Conservation (phyloP, 2,888 invertebrate species). For the Chironomus tentans region DNA sequence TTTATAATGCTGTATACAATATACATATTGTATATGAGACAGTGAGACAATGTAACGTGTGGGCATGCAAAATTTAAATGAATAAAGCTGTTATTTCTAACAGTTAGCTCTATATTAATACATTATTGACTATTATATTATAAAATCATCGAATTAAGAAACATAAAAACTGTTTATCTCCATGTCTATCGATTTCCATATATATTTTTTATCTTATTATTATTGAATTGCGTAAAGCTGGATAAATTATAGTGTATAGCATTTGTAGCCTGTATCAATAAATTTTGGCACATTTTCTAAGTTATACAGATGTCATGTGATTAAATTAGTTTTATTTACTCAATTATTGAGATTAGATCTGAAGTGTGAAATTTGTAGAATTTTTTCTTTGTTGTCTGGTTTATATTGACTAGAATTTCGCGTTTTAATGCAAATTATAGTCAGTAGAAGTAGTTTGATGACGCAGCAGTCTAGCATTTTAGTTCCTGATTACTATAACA, state of each 20-base stretch:
- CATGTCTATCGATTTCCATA: background rate
- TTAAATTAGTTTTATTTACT: too few species aligned
- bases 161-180: too few species aligned
- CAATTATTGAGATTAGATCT: too few species aligned
- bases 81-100: constrained; percentile 12
- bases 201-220: background rate
- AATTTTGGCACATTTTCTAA: too few species aligned
- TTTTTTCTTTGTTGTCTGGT: too few species aligned
- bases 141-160: background rate
- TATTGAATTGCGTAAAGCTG: background rate
- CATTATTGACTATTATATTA: background rate
- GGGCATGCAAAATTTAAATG: constrained; percentile 1
- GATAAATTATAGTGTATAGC: background rate
- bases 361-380: too few species aligned
- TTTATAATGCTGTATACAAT: background rate
- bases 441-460: too few species aligned
- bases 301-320: too few species aligned
- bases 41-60: background rate
- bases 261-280: background rate
- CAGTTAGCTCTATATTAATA: background rate
- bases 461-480: too few species aligned
- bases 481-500: too few species aligned
- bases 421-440: too few species aligned
- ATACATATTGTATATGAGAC: background rate
- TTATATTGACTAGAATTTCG: too few species aligned